A percentile compares a stretch with the other conserved stretches of the same genome.
These are phyloP conservation scores for Siderastrea siderea DNA, from an alignment of 92 coral and sea anemone genomes.

Conservation along the genomic window DNA sequence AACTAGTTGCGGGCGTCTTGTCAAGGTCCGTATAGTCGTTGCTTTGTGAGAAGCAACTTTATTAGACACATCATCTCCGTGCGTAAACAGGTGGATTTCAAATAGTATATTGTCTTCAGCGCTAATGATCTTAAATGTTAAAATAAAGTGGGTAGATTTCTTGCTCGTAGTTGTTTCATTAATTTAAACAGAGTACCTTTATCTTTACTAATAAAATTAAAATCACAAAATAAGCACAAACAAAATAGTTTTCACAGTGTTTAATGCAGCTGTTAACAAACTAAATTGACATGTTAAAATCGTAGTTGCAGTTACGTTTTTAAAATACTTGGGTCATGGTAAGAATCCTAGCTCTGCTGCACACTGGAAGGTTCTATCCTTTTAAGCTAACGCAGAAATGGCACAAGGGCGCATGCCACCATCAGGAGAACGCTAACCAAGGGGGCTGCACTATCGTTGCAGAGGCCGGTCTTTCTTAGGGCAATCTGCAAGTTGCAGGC, in stretches of 20 bases:
- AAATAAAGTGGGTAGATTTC: too few species aligned
- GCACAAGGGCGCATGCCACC: conserved; percentile 7
- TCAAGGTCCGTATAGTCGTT: too few species aligned
- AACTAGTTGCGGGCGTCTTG: too few species aligned
- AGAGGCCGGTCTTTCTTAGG: too few species aligned
- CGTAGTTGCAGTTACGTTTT: neutral
- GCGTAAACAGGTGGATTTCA: too few species aligned
- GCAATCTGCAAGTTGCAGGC: too few species aligned
- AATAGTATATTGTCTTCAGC: too few species aligned
- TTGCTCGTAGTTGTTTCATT: too few species aligned
- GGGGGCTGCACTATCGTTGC: conserved; percentile 4
- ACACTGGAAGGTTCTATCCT: neutral
- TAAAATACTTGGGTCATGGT: neutral
- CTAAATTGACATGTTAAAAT: neutral
- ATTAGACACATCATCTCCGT: too few species aligned
- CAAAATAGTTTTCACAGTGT: neutral
- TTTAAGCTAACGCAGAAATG: neutral
- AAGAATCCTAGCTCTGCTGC: neutral
- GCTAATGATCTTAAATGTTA: too few species aligned
- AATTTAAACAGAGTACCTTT: too few species aligned
- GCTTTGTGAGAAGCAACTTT: too few species aligned
- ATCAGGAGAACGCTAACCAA: conserved; percentile 16
- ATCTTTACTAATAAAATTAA: neutral
- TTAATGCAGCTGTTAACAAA: neutral
- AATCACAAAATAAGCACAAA: neutral